Base-by-base conservation (phyloP, 2,113 vertebrate genomes). In the Clarias macrocephalus region DNA sequence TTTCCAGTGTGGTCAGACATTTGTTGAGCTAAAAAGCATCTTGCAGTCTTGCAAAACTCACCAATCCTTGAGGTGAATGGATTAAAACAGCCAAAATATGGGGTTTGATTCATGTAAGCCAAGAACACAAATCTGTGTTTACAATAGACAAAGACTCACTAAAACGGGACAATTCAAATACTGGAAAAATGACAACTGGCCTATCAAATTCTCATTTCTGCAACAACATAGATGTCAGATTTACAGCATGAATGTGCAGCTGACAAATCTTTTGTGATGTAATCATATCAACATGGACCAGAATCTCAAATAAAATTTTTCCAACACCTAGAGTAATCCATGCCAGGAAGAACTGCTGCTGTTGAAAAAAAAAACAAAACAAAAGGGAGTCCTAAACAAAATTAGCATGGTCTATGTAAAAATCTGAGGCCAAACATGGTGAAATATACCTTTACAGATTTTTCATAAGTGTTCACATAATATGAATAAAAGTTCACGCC, bases 401-500 rank as follows among this genome's bases (percentile, higher is more conserved):
- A 25, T 81, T 81, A 60, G 18, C 0, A 80, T 80, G 57, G 21
- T 25, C 30, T 62, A 25, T 81, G 19, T 62, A 42, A 42, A 42
- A 42, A 62, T 59, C 30, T 4, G 33, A n/a, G 13, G 18, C 77
- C 23, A 23, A 42, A 10, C 18, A 37, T 25, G 23, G 1, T 60
- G 79, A 60, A 60, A 60, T 57, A 0, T 10, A 60, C 30, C 25
- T 81, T 62, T 5, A 62, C 79, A 25, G 11, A 81, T 62, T 81
- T 62, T 81, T 62, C 25, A 18, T 1, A 76, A 3, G 1, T 54
- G 52, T 28, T 79, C 42, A 25, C 9, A 77, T 28, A 56, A 42
- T 3, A 42, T 42, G 42, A 48, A 48, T 60, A 70, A 37, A 79
- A 21, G 63, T 77, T 48, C 89, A 90, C 88, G 91, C 85, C 92